A percentile compares a stretch with the other conserved stretches of the same genome.
These are phyloP conservation scores for Tenthredo distinguenda DNA, from an alignment of 2,888 invertebrate species.

Conservation along the genomic window DNA sequence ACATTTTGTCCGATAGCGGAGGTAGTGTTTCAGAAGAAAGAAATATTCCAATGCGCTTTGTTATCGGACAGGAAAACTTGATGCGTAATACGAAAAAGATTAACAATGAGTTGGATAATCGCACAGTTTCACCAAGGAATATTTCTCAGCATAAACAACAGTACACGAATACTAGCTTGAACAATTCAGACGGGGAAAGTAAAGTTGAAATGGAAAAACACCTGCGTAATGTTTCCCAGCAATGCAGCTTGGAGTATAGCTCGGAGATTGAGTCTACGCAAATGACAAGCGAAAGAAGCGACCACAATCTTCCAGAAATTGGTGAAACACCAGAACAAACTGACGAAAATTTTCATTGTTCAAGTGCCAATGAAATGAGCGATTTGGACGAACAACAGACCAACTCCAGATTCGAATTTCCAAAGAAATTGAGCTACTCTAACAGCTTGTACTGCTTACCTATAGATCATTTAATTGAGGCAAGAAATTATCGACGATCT, in stretches of 20 bases:
- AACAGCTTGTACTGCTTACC: slow-evolving; percentile 71
- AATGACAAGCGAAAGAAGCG: slow-evolving; percentile 73
- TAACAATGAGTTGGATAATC: slow-evolving; percentile 60
- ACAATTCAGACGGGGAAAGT: slow-evolving; percentile 42
- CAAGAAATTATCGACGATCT: slow-evolving; percentile 69
- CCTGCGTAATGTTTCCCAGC: slow-evolving; percentile 85
- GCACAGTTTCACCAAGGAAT: slow-evolving; percentile 59
- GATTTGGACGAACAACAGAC: slow-evolving; percentile 57
- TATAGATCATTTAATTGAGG: slow-evolving; percentile 60
- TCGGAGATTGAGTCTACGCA: slow-evolving; percentile 78
- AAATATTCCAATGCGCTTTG: slow-evolving; percentile 72
- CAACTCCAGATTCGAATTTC: background rate
- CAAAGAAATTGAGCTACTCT: slow-evolving; percentile 65
- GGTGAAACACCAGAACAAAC: slow-evolving; percentile 61
- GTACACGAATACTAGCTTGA: slow-evolving; percentile 59
- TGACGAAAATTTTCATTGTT: slow-evolving; percentile 57
- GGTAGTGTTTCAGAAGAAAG: slow-evolving; percentile 77
- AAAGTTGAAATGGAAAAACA: slow-evolving; percentile 70
- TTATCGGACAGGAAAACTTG: slow-evolving; percentile 76
- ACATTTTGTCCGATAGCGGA: slow-evolving; percentile 84
- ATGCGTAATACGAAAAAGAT: slow-evolving; percentile 71
- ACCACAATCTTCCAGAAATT: slow-evolving; percentile 73
- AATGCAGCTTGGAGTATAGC: slow-evolving; percentile 86
- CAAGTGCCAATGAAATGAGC: slow-evolving; percentile 63
- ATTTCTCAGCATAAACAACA: slow-evolving; percentile 63